phyloP scores from a whole-genome alignment of 2,797 vertebrate species.

The Melanogrammus aeglefinus region DNA sequence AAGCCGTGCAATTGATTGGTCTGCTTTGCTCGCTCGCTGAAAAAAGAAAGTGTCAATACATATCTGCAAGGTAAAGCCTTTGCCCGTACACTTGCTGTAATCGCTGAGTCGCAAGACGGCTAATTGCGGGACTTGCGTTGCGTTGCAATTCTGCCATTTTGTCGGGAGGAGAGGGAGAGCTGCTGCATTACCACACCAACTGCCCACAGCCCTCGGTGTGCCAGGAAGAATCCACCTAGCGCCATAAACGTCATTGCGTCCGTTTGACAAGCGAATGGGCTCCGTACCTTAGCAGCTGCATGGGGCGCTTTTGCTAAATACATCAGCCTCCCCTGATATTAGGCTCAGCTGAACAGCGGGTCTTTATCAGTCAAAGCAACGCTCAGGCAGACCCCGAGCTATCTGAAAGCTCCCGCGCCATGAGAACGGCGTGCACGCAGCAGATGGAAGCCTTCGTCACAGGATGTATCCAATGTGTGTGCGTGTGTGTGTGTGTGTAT shows the following conservation, averaged over 20 bases:
- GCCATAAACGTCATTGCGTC: slow-evolving; percentile 48
- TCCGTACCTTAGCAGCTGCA: slow-evolving; percentile 67
- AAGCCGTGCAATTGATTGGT: no score
- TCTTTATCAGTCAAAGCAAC: slow-evolving; percentile 66
- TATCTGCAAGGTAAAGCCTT: no score
- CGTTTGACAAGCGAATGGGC: slow-evolving; percentile 55
- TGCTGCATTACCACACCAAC: background rate
- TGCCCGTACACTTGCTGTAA: no score
- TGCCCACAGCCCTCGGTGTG: slow-evolving; percentile 27
- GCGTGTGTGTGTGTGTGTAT: slow-evolving; percentile 18
- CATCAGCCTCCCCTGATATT: slow-evolving; percentile 59
- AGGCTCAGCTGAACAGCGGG: slow-evolving; percentile 57
- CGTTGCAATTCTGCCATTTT: no score
- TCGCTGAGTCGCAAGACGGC: no score
- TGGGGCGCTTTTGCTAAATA: slow-evolving; percentile 63
- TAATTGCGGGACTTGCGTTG: no score
- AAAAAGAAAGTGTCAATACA: no score
- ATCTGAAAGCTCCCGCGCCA: slow-evolving; percentile 53
- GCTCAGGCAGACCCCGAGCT: slow-evolving; percentile 64
- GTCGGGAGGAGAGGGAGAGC: no score
- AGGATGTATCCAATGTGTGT: slow-evolving; percentile 42
- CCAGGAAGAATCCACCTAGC: slow-evolving; percentile 13
- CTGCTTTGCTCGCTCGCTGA: no score
- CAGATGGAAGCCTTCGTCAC: slow-evolving; percentile 66
- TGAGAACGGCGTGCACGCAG: slow-evolving; percentile 40